Percentiles rank a stretch among this genome's conserved stretches.
Conservation (phyloP, 64 coral and sea anemone genomes). For the Acropora tenuis region DNA sequence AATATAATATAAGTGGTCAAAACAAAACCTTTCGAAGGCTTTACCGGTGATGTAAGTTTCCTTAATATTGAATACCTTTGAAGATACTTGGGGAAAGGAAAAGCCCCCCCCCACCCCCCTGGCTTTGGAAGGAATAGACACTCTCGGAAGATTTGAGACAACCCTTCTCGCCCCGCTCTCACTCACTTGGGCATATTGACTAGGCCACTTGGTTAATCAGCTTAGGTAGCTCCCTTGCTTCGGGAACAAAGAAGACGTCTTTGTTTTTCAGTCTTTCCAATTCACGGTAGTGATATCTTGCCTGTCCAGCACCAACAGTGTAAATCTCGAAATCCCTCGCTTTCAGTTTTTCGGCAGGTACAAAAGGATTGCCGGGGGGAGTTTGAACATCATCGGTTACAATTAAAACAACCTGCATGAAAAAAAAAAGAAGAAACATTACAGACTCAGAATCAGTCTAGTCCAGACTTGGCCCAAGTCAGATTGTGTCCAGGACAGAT, state of each 20-base stretch:
- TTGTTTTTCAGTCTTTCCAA: not conserved
- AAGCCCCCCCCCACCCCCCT: too few species aligned
- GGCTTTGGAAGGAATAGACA: too few species aligned
- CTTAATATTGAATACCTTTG: too few species aligned
- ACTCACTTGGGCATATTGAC: conserved; percentile 22
- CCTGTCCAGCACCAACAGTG: not conserved
- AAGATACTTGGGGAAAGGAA: too few species aligned
- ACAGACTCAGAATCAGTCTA: not conserved
- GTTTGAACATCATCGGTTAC: conserved; percentile 27
- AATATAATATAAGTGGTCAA: too few species aligned
- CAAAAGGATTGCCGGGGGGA: not conserved
- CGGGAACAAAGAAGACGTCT: not conserved
- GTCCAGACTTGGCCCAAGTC: too few species aligned
- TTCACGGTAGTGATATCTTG: not conserved
- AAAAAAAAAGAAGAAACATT: not conserved
- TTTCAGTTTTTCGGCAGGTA: conserved; percentile 24
- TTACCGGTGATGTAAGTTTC: too few species aligned
- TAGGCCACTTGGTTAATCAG: not conserved
- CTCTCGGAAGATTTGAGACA: too few species aligned
- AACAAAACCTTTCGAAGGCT: too few species aligned
- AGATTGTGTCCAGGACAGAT: too few species aligned
- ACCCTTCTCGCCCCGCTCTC: too few species aligned
- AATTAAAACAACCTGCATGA: conserved; percentile 3
- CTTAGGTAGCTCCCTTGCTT: not conserved
- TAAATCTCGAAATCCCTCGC: conserved; percentile 1